Base-by-base conservation (phyloP, 2,113 vertebrate species). In the Electrona antarctica region DNA sequence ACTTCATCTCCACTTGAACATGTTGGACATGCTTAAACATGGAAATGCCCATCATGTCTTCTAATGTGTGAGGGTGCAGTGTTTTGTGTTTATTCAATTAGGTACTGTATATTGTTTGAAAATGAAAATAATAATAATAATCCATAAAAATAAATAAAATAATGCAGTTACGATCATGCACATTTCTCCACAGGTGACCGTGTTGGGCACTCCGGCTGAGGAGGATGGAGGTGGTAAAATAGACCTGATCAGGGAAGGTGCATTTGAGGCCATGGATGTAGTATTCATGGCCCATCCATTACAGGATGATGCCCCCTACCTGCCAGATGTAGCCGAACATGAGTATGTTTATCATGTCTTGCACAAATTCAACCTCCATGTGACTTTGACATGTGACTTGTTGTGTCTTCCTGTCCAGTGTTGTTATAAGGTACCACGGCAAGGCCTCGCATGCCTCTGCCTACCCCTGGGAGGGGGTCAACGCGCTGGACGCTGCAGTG, bases 401-500 rank as follows among this genome's bases (percentile, higher is more conserved):
- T 45, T 21, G 9, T 59, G 13, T 69, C 21, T 21, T 64, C 28
- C 63, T 89, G 92, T 84, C 78, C 91, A 96, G 95, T 28, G 87
- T 97, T 85, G 92, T 89, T 83, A 93, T 95, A 88, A 96, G 93
- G 87, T 96, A 95, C 84, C 93, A 90, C 79, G 95, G 95, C 76
- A 95, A 95, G 87, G 90, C 94, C 15, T 93, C 94, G 82, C 95
- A 96, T 79, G 95, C 95, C 79, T 93, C 95, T 69, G 92, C 94
- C 56, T 95, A 96, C 81, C 95, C 95, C 76, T 95, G 95, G 95
- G 94, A 95, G 92, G 95, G 95, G 77, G 68, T 96, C 64, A 96
- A 96, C 78, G 94, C 95, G 4, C 88, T 96, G 86, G 95, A 96
- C 81, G 95, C 95, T 75, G 95, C 95, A 52, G 94, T 96, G 79